Base-by-base conservation (phyloP, 2,113 vertebrate species). In the Pongo abelii region DNA sequence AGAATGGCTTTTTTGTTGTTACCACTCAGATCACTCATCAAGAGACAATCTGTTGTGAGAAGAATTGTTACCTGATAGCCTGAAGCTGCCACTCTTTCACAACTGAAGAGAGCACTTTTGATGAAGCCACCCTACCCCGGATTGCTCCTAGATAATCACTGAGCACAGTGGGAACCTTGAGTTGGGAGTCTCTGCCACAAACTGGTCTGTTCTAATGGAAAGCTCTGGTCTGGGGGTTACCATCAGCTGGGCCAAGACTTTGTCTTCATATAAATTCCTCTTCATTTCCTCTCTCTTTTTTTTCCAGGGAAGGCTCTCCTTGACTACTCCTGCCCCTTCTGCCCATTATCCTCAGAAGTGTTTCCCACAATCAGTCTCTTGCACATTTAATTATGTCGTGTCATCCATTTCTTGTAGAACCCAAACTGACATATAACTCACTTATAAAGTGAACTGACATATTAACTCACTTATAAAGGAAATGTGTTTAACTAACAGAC, bases 101-200 rank as follows among this genome's bases (percentile, higher is more conserved):
- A 43, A 81, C 38, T 25, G 20, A 95, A 43, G 10, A 78, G 22
- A 69, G 30, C 32, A 64, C 8, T 83, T 81, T 5, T 46, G 59
- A 57, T 84, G 48, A 86, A 70, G 3, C 0, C 23, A 12, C 3
- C 0, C 3, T 77, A 13, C 1, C 12, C 3, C 4, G 7, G 9
- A 46, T 67, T 46, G 14, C n/a, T 48, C n/a, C 16, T 11, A 83
- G 69, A 32, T 43, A 89, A 69, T 67, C 3, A 77, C 16, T 9
- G 1, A 69, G 5, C 17, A 88, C 9, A 43, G 5, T 23, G 3
- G 20, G 27, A 87, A 35, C 1, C 13, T 30, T 43, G 38, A 38
- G 1, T 10, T 81, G 4, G 2, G 18, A 50, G 10, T 32, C 10
- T 3, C 27, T 94, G 8, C 18, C n/a, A 5, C 72, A 74, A 32